Base-by-base conservation (phyloP, 2,113 vertebrate genomes). In the Sceloporus tristichus region DNA sequence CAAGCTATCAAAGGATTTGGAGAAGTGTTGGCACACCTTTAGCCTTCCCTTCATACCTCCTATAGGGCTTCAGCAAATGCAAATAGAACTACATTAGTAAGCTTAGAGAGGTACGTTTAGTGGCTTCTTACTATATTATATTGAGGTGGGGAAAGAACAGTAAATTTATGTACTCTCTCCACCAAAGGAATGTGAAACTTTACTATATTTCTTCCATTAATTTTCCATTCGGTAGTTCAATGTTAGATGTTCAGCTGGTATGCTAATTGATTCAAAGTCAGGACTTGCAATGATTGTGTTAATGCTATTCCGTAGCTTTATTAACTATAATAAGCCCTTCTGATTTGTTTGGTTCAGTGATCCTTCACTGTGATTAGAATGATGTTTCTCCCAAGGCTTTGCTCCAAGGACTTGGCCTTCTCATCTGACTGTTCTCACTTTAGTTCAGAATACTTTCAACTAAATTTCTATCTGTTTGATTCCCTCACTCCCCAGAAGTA, bases 301-400 rank as follows among this genome's bases (percentile, higher is more conserved):
- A 59, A 13, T 68, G 25, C 6, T 53, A 66, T 83, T 9, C 78
- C 62, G 88, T 89, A 83, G 91, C 0, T 29, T 0, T 77, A 90
- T 88, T 92, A 73, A 81, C 4, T 0, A 13, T n/a, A 59, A 62
- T 38, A 89, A 88, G 7, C 18, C 23, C 79, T 85, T 75, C 65
- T 54, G 23, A 94, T 82, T 87, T 86, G 90, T 93, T 92, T 85
- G 81, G 75, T 79, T 90, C 0, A 0, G 25, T 91, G 56, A 66
- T 0, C 88, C 87, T 54, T 86, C 87, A 1, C 3, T 83, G 9
- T 74, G 90, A 90, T 81, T 90, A 75, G 91, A 82, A 14, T 78
- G 90, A 83, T 74, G 80, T 65, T 48, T 66, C 0, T 2, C 89
- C 89, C 0, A 0, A 79, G 87, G 94, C 74, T 84, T 87, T 75